Base-by-base conservation (phyloP, 1,140 invertebrate genomes). In the Tetramorium simillimum region DNA sequence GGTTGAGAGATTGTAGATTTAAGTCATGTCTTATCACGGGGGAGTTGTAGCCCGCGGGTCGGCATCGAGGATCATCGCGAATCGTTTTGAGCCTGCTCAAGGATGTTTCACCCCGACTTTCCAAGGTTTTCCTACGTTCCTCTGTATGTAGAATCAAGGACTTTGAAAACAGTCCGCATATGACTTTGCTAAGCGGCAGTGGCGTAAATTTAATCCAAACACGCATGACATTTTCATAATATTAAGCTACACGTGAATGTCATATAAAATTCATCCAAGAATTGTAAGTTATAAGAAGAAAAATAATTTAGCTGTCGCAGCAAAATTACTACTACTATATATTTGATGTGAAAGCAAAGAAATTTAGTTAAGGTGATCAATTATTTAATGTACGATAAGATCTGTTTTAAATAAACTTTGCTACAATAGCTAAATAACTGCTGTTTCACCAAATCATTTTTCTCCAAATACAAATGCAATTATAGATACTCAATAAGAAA, bases 1-100 rank as follows among this genome's bases (percentile, higher is more conserved):
- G 33, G 62, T 67, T 53, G 81, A 86, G 81, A 82, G 89, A 91
- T 91, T 88, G 86, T 91, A 88, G 85, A 92, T 92, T 91, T 90
- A 85, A 91, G 88, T 88, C 88, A 89, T 92, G 90, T 92, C 89
- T 92, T 92, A 92, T 93, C 91, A 84, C 89, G 87, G 51, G 91
- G 86, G 86, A 92, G 86, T 86, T 70, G 75, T 92, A 91, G 88
- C 91, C 86, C 81, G 82, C 72, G 78, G 89, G 85, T 69, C 33
- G 81, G 75, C 76, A 88, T 85, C 77, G 16, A 90, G 80, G 82
- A 85, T 88, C 78, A 78, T 86, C 87, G 62, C 81, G 85, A 89
- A 84, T 75, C 88, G 76, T 58, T 82, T 73, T 76, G 70, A 82
- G 65, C n/a, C 14, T 49, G 63, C 75, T 82, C 76, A 43, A 77